Base-by-base conservation (phyloP, 92 coral and sea anemone genomes). In the Epizoanthus stellaris region DNA sequence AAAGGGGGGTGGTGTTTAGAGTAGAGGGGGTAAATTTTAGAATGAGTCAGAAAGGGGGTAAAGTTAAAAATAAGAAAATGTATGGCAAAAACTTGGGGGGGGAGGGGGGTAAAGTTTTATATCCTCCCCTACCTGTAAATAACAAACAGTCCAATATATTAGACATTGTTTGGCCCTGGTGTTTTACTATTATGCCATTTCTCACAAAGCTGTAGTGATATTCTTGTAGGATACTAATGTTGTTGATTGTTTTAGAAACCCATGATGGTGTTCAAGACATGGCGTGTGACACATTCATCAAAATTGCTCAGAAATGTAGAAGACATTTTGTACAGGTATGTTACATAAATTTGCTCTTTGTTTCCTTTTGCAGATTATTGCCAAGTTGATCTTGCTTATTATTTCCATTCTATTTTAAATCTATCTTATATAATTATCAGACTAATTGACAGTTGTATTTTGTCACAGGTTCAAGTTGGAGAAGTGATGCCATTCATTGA, bases 261-360 rank as follows among this genome's bases (percentile, higher is more conserved):
- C 99, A 96, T 67, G 99, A 96, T 86, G 99, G 99, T 84, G 99
- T 96, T 36, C 99, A 96, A 76, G 99, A 96, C 85, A 96, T 96
- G 99, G 99, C 99, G 34, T 96, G 99, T 81, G 99, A 96, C 68
- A 96, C 99, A 58, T 96, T 96, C 76, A 96, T 96, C 85, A 96
- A 96, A 87, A 96, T 96, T 83, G 99, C 99, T 5, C 99, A 96
- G 92, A 96, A 96, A 86, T 96, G 99, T 81, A 93, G 98, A 77
- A 89, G 99, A 21, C 96, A 96, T 85, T 96, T 96, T 92, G 98
- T 94, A 1, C 98, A 94, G 99, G 99, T 96, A 67, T 73, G 45
- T 82, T 47, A 38, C 14, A 65, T 8, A 20, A 6, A n/a, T 17
- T 2, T 62, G 7, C 12, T 62, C 1, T n/a, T 62, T 62, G 7